phyloP scores from a whole-genome alignment of 2,888 invertebrate genomes.

The Pseudococcus longispinus region DNA sequence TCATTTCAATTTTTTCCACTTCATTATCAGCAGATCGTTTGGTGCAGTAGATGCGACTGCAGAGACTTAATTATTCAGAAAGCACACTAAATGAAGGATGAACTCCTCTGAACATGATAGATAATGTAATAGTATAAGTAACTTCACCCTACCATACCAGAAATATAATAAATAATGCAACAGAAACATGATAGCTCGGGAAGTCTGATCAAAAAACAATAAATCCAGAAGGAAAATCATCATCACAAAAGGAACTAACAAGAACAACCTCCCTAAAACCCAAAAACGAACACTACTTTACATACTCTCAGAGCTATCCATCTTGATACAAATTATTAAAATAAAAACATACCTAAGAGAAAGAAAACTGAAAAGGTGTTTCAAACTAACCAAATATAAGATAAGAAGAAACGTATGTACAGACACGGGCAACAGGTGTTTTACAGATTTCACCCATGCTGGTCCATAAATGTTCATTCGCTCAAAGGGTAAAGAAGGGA shows the following conservation, averaged over 20 bases:
- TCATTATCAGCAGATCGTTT: not conserved
- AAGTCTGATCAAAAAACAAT: not conserved
- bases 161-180: not conserved
- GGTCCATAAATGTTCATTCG: not conserved
- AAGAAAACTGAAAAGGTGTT: not conserved
- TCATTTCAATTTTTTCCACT: not conserved
- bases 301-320: too few species aligned
- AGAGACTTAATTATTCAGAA: too few species aligned
- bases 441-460: constrained; percentile 20
- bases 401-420: not conserved
- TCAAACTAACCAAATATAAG: not conserved
- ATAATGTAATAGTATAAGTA: not conserved
- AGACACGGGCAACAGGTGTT: constrained; percentile 15
- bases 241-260: too few species aligned
- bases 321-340: too few species aligned
- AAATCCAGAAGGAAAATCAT: not conserved
- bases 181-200: not conserved
- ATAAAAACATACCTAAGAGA: too few species aligned
- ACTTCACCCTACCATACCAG: not conserved
- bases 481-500: not conserved
- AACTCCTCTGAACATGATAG: too few species aligned
- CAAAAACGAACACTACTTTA: too few species aligned
- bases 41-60: too few species aligned
- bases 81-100: too few species aligned
- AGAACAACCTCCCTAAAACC: too few species aligned